phyloP scores from a whole-genome alignment of 2,113 vertebrate species.

The Siphamia tubifer region DNA sequence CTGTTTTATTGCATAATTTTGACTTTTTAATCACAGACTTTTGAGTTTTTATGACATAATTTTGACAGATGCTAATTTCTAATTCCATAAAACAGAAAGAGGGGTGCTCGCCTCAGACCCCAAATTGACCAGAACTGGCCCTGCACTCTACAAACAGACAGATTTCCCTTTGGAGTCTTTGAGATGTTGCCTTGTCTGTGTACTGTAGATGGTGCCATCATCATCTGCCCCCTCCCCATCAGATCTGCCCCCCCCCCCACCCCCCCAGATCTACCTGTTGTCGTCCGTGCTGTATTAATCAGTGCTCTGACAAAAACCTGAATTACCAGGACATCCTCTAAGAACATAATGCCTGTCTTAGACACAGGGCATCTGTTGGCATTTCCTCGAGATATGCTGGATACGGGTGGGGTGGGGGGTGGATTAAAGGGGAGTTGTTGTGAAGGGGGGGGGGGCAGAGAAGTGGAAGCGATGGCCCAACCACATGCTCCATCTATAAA shows the following conservation, averaged over 20 bases:
- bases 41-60: too few species aligned
- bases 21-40: too few species aligned
- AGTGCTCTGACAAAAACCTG: constrained; percentile 61
- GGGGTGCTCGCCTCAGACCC: too few species aligned
- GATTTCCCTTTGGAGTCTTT: constrained; percentile 23
- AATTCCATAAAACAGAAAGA: too few species aligned
- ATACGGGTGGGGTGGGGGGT: constrained; percentile 67
- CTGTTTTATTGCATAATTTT: too few species aligned
- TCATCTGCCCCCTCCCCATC: constrained; percentile 23
- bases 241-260: constrained; percentile 26
- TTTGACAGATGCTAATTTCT: too few species aligned
- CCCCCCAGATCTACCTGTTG: constrained; percentile 56
- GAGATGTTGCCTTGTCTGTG: constrained; percentile 54
- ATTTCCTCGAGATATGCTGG: constrained; percentile 70
- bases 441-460: constrained; percentile 60
- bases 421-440: constrained; percentile 75
- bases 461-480: constrained; percentile 76
- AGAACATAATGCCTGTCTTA: constrained; percentile 86
- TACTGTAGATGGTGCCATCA: constrained; percentile 17
- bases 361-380: constrained; percentile 85
- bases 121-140: too few species aligned
- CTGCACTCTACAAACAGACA: too few species aligned
- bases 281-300: constrained; percentile 49
- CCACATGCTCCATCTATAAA: constrained; percentile 80
- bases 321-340: constrained; percentile 78